phyloP scores from a whole-genome alignment of 2,888 invertebrate species.

The Philhelius pedissequus region DNA sequence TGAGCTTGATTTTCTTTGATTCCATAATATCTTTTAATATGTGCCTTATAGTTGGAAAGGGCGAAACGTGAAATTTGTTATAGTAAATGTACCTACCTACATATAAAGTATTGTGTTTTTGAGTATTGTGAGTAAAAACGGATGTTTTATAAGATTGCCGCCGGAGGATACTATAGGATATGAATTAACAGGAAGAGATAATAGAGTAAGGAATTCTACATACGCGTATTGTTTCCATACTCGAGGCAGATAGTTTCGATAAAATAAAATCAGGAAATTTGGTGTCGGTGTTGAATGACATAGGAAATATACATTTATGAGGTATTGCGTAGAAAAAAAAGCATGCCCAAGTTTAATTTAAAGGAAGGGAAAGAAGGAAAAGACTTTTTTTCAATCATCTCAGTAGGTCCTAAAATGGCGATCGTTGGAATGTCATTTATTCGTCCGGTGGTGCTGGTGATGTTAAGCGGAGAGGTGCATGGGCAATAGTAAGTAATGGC shows the following conservation, averaged over 20 bases:
- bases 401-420: too few species aligned
- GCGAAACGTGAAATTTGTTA: neutral
- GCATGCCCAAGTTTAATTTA: neutral
- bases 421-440: too few species aligned
- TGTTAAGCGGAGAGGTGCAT: too few species aligned
- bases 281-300: neutral
- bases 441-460: too few species aligned
- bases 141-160: slow-evolving; percentile 52
- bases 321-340: neutral
- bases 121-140: slow-evolving; percentile 19
- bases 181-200: slow-evolving; percentile 46
- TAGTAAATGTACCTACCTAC: neutral
- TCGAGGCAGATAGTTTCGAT: neutral
- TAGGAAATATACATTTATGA: neutral
- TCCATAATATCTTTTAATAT: slow-evolving; percentile 43
- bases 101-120: neutral
- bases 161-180: slow-evolving; percentile 62
- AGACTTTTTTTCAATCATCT: too few species aligned
- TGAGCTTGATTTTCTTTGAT: slow-evolving; percentile 53
- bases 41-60: neutral
- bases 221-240: neutral
- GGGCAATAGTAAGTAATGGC: too few species aligned
- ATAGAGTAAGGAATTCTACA: neutral
- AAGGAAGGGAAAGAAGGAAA: too few species aligned
- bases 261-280: neutral